Conservation (phyloP, 2,888 invertebrate species). For the Deilephila porcellus region DNA sequence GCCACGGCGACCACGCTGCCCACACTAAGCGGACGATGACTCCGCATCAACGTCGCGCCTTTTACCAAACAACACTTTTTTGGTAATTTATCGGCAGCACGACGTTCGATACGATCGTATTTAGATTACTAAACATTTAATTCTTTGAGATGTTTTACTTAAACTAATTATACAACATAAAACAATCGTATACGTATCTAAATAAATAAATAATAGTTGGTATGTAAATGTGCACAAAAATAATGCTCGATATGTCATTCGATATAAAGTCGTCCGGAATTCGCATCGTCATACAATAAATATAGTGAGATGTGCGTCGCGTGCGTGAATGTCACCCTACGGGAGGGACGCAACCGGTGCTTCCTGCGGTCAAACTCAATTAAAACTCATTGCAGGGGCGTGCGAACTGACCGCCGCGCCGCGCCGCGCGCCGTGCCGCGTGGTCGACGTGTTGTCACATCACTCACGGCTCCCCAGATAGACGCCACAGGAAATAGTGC, state of each 20-base stretch:
- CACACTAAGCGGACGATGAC: slow-evolving; percentile 48
- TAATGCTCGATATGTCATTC: too few relatives aligned
- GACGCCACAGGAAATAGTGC: slow-evolving; percentile 74
- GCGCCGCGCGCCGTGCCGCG: slow-evolving; percentile 40
- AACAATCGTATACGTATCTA: background rate
- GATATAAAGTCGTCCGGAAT: background rate
- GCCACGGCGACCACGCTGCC: slow-evolving; percentile 46
- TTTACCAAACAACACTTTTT: slow-evolving; percentile 48
- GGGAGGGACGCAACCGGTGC: slow-evolving; percentile 66
- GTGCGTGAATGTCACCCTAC: slow-evolving; percentile 62
- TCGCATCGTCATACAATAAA: background rate
- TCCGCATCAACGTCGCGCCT: slow-evolving; percentile 37
- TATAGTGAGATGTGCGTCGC: slow-evolving; percentile 9
- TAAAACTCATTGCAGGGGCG: slow-evolving; percentile 82
- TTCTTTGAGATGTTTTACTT: background rate
- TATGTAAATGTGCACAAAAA: too few relatives aligned
- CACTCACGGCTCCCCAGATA: slow-evolving; percentile 43
- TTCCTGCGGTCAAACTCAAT: slow-evolving; percentile 78
- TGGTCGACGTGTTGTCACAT: slow-evolving; percentile 36
- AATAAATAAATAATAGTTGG: too few relatives aligned
- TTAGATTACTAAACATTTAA: background rate
- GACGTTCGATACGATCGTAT: background rate
- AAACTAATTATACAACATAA: background rate
- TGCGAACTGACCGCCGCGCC: slow-evolving; percentile 69
- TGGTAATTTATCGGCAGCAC: slow-evolving; percentile 28